Evolutionary conservation across 2,113 vertebrate species (phyloP), one percentile per base, ranked within the genome.

Genomic region (Sarotherodon lohbergeri): DNA sequence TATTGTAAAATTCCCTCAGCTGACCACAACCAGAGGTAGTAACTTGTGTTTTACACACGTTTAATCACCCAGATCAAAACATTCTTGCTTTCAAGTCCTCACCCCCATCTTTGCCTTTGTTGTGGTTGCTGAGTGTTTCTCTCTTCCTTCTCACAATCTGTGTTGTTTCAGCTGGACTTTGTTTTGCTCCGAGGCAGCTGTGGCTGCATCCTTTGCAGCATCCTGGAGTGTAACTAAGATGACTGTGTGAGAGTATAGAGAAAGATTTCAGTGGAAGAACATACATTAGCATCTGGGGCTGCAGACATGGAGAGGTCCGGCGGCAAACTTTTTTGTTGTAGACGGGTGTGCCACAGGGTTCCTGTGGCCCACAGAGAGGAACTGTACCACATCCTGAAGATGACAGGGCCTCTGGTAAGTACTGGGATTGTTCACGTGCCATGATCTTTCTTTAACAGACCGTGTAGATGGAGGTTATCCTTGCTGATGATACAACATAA

Each of bases 351-450:
- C 8, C 80, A 50, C 41, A 94, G 84, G 82, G 43, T 97, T 55
- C 94, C 96, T 17, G 82, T 71, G 89, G 71, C 87, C 34, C 80
- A 93, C 93, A 90, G 95, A 82, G 94, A 96, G 78, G 96, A 97
- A 80, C 82, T 96, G 19, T 95, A 95, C 93, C 94, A 96, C 85
- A 94, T 96, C 84, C 87, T 97, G 80, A 86, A 89, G 57, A 96
- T 96, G 95, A 95, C 95, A 9, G 94, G 93, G 66, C 96, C 96
- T 89, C 91, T 96, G 95, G 96, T 97, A 93, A 96, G 94, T 54
- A 87, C 5, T 17, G 78, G 46, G 14, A 4, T 24, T 82, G 54
- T 29, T 83, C 63, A 22, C 9, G 29, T 17, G 43, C 7, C 43
- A 3, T 14, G 3, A 29, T 56, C 14, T 57, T 46, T 59, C 48